Conservation (phyloP, 2,797 vertebrate genomes). For the Cirrhinus molitorella region DNA sequence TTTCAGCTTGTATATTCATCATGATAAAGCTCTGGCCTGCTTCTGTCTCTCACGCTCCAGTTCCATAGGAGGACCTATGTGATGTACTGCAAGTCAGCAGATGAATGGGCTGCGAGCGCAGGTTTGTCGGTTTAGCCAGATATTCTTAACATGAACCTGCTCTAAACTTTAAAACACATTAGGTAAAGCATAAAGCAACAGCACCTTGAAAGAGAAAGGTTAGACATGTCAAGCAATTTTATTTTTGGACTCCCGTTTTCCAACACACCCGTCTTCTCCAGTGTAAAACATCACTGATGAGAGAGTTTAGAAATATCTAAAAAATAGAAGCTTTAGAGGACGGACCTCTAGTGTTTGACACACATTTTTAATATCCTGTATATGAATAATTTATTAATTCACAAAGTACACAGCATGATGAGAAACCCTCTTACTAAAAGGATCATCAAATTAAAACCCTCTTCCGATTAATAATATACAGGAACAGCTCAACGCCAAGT, state of each 20-base stretch:
- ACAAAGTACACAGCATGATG: slow-evolving; percentile 77
- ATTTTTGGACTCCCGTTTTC: slow-evolving; percentile 28
- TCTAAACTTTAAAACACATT: slow-evolving; percentile 25
- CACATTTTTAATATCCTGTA: slow-evolving; percentile 71
- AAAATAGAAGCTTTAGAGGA: slow-evolving; percentile 62
- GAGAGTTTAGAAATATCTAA: slow-evolving; percentile 51
- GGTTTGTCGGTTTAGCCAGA: background rate
- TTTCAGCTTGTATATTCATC: slow-evolving; percentile 41
- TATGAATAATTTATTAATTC: slow-evolving; percentile 86
- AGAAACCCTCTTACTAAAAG: slow-evolving; percentile 67
- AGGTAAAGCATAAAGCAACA: slow-evolving; percentile 22
- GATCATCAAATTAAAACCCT: slow-evolving; percentile 72
- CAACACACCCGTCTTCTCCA: slow-evolving; percentile 11
- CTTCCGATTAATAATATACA: slow-evolving; percentile 67
- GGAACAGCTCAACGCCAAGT: slow-evolving; percentile 54
- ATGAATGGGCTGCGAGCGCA: background rate
- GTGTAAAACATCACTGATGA: slow-evolving; percentile 1
- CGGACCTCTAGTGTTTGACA: slow-evolving; percentile 58
- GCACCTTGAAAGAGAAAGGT: slow-evolving; percentile 15
- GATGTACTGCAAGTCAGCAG: slow-evolving; percentile 14
- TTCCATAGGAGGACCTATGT: slow-evolving; percentile 14
- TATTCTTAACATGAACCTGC: background rate
- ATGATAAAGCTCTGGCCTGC: slow-evolving; percentile 32
- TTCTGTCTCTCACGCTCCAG: slow-evolving; percentile 42
- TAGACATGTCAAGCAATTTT: slow-evolving; percentile 28